These are phyloP conservation scores for Asobara japonica DNA, from an alignment of 1,140 invertebrate genomes.

Conservation along the genomic window DNA sequence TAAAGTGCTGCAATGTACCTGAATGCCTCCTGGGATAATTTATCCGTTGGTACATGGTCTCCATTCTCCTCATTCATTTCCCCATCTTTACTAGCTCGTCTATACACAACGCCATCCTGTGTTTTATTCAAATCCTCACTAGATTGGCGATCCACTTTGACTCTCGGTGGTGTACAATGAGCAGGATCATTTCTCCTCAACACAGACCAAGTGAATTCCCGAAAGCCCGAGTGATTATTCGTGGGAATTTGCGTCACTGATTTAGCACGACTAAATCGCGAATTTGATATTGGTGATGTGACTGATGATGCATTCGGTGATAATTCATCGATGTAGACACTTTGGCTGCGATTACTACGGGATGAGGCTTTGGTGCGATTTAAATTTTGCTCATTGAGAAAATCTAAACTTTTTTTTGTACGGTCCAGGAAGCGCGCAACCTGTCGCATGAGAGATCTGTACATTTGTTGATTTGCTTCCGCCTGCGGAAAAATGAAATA, in stretches of 20 bases:
- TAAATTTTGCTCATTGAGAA: constrained; percentile 55
- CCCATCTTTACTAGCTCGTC: constrained; percentile 46
- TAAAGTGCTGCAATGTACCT: constrained; percentile 46
- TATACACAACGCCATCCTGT: constrained; percentile 47
- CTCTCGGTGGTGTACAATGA: constrained; percentile 47
- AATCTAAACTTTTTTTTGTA: constrained; percentile 73
- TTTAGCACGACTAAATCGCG: constrained; percentile 58
- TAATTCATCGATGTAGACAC: constrained; percentile 58
- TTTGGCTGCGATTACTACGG: constrained; percentile 62
- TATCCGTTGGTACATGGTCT: constrained; percentile 68
- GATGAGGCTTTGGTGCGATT: constrained; percentile 47
- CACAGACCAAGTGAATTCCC: constrained; percentile 62
- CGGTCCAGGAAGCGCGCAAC: constrained; percentile 79
- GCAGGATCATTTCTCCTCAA: constrained; percentile 56
- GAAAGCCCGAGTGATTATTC: constrained; percentile 26
- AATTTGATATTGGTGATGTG: constrained; percentile 17
- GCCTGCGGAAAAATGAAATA: constrained; percentile 70
- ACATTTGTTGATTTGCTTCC: constrained; percentile 81
- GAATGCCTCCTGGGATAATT: constrained; percentile 75
- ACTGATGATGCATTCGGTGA: constrained; percentile 30
- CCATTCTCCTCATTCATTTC: constrained; percentile 61
- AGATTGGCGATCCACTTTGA: constrained; percentile 30
- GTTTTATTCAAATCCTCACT: constrained; percentile 46
- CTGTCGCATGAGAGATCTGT: constrained; percentile 81
- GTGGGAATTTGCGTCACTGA: constrained; percentile 60